Conservation (phyloP, 35 echinoderm and acorn worm species). For the Acanthaster planci region DNA sequence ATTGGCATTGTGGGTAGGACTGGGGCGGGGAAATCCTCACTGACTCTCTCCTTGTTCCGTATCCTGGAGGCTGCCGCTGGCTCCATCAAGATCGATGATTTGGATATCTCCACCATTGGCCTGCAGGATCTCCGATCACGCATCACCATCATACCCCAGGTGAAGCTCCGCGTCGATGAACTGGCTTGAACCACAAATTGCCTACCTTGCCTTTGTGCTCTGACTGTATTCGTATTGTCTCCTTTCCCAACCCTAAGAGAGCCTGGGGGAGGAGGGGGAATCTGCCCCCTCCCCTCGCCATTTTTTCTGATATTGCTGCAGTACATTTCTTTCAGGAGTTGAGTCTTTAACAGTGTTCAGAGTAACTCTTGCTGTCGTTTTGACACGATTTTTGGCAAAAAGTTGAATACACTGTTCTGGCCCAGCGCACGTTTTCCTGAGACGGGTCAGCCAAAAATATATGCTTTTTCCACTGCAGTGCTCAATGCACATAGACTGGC, state of each 20-base stretch:
- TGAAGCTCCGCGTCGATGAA: conserved; percentile 11
- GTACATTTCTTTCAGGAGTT: not conserved
- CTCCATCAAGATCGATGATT: conserved; percentile 78
- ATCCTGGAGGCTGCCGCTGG: conserved; percentile 91
- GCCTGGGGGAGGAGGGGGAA: not conserved
- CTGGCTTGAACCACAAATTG: not conserved
- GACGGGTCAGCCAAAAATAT: no score
- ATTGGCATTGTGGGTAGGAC: conserved; percentile 90
- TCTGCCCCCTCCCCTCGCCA: not conserved
- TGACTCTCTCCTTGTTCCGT: conserved; percentile 82
- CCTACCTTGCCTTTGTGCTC: no score
- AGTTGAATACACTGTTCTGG: no score
- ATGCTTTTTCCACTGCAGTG: no score
- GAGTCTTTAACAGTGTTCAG: not conserved
- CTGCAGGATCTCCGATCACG: conserved; percentile 76
- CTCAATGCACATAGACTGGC: no score
- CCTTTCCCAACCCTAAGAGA: no score
- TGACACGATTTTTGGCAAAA: no score
- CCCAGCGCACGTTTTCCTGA: no score
- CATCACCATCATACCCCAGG: conserved; percentile 91
- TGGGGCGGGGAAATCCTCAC: conserved; percentile 92
- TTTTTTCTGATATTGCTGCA: not conserved
- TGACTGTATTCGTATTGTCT: no score
- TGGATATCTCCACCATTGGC: conserved; percentile 81
- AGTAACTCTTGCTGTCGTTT: no score